Evolutionary conservation across 1,140 invertebrate species (phyloP), one percentile per base, ranked within the genome.

Genomic region (Caenorhabditis inopinata): DNA sequence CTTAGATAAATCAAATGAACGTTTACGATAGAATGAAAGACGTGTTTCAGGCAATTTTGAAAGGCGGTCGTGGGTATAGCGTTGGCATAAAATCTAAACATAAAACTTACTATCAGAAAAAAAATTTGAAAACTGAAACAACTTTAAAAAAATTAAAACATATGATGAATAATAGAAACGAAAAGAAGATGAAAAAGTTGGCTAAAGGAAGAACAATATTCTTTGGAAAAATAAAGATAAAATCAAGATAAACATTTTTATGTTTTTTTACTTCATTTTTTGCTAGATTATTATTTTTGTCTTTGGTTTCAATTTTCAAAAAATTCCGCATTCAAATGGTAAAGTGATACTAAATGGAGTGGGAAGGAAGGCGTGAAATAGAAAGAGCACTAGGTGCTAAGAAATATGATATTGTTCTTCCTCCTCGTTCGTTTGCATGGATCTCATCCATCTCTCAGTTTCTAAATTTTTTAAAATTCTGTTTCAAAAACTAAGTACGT

Each of bases 291-390:
- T 58, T 1, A 9, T 58, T 51, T 25, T n/a, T 25, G 11, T 53
- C 18, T 27, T 25, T 53, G 49, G 21, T 58, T 32, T 68, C 25
- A 9, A 35, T 21, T 18, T 68, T 68, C 32, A 42, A 38, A 68
- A 68, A n/a, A n/a, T 32, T n/a, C 11, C 27, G 2, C 16, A 3
- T 32, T 58, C 35, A 32, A 35, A 32, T n/a, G 12, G 58, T 38
- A 68, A 68, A 68, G 21, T 68, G 58, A 68, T 68, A 68, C 58
- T 32, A 68, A 68, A 68, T 68, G 38, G 58, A 68, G 58, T 68
- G 58, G 32, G 58, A 68, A 32, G 32, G 58, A 68, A 68, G 58
- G 58, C 58, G 58, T 68, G 58, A 68, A 68, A 42, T 42, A 42
- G 38, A 23, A 68, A 68, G n/a, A 38, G 32, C 58, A 68, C 32